Base-by-base conservation (phyloP, 2,888 invertebrate genomes). In the Leptinotarsa peninsularis region DNA sequence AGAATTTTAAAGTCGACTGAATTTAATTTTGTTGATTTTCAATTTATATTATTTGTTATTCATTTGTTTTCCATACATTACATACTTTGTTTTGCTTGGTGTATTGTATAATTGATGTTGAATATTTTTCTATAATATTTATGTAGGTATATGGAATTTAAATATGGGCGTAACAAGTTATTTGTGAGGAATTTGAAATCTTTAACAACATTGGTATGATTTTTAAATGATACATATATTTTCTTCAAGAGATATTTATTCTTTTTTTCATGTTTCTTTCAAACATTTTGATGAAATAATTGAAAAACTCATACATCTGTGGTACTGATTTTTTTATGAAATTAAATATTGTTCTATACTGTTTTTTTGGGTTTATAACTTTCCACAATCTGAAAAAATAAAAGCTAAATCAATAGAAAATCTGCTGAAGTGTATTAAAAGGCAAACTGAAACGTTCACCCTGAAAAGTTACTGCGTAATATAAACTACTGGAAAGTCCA, bases 71-170 rank as follows among this genome's bases (percentile, higher is more conserved):
- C 74, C 72, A 75, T 74, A 74, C 76, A 68, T 77, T 60, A 66
- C 63, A 27, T 18, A 54, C 66, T 69, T 76, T 76, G 71, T 79
- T 80, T 76, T 76, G 13, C 43, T 58, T 23, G 63, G 43, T 63
- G 63, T 63, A 49, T 60, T 54, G 49, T 70, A 56, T 70, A 23
- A 70, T 58, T 71, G 70, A 77, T 79, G 75, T 80, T 76, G 74
- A 74, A 76, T 79, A 79, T 78, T 79, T 79, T 78, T 81, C 73
- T 77, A 78, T 69, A 68, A 68, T 79, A 69, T 73, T 74, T 76
- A 67, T 54, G 67, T 66, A 72, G 58, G 27, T 73, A 67, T 74
- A 77, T 76, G 76, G 74, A 77, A 73, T 76, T 75, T 72, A 66
- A 73, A 73, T 75, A 72, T 77, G 78, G 76, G 77, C 73, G 75